Percentiles rank a stretch among this genome's conserved stretches.
Conservation (phyloP, 1,140 invertebrate genomes). For the Oncopodura yosiiana region DNA sequence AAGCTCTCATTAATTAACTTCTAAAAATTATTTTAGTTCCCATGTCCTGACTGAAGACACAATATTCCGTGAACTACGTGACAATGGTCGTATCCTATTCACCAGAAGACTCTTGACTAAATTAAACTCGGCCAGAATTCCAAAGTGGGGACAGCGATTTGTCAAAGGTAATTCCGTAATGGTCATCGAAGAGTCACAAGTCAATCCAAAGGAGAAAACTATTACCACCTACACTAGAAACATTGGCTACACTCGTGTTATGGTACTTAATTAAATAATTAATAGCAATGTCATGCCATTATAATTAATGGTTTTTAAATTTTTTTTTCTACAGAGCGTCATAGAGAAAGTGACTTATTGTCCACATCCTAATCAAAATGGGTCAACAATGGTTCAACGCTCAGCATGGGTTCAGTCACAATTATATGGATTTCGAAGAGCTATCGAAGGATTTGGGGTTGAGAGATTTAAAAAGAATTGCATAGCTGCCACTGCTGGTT, state of each 20-base stretch:
- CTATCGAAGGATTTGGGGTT: slow-evolving; percentile 74
- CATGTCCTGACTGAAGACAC: slow-evolving; percentile 91
- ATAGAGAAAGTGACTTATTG: slow-evolving; percentile 77
- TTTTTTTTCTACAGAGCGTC: slow-evolving; percentile 54
- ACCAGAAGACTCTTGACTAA: slow-evolving; percentile 77
- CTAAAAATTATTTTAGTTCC: slow-evolving; percentile 50
- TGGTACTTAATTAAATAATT: slow-evolving; percentile 47
- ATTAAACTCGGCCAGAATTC: slow-evolving; percentile 76
- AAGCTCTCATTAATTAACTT: too few species aligned
- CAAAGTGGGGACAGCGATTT: slow-evolving; percentile 84
- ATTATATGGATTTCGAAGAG: slow-evolving; percentile 68
- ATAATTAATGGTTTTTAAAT: not conserved
- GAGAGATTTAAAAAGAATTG: too few species aligned
- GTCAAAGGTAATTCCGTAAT: slow-evolving; percentile 60
- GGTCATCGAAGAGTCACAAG: slow-evolving; percentile 84
- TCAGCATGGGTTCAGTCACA: slow-evolving; percentile 79
- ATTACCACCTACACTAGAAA: slow-evolving; percentile 78
- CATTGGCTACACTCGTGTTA: slow-evolving; percentile 75
- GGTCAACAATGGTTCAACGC: slow-evolving; percentile 63
- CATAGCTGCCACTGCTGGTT: too few species aligned
- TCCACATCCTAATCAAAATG: slow-evolving; percentile 54
- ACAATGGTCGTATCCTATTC: slow-evolving; percentile 69
- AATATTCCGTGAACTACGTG: slow-evolving; percentile 59
- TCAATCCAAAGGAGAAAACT: slow-evolving; percentile 68
- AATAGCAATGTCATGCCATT: not conserved